Evolutionary conservation across 2,113 vertebrate species (phyloP).

Genomic region (Dromiciops gliroides): DNA sequence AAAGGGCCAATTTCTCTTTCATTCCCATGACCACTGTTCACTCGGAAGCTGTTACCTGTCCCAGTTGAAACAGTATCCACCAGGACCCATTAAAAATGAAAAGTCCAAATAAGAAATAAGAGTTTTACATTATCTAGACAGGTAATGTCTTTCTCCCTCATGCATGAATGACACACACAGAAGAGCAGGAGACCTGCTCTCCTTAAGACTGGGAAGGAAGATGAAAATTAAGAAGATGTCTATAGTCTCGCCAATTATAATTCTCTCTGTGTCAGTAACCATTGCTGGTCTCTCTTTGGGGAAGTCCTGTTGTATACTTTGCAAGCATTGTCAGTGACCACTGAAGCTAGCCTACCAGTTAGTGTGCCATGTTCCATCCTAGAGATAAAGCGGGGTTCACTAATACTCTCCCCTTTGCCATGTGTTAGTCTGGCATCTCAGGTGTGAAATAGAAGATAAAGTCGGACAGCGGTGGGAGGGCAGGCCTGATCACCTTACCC

Average conservation of each 20-base stretch:
- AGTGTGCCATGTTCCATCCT: slow-evolving; percentile 22
- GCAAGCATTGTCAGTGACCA: slow-evolving; percentile 7
- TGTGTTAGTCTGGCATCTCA: slow-evolving; percentile 50
- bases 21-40: neutral
- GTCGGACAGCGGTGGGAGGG: neutral
- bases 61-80: neutral
- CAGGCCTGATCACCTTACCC: slow-evolving; percentile 49
- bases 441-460: slow-evolving; percentile 60
- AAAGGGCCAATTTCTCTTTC: neutral
- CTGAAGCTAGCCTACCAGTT: slow-evolving; percentile 23
- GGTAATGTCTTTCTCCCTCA: slow-evolving; percentile 30
- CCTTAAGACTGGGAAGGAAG: neutral
- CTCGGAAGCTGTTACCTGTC: neutral
- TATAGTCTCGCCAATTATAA: neutral
- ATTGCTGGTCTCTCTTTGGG: slow-evolving; percentile 35
- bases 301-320: neutral
- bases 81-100: neutral
- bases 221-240: neutral
- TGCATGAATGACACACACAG: slow-evolving; percentile 6
- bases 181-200: slow-evolving; percentile 28
- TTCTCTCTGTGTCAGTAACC: neutral
- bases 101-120: neutral
- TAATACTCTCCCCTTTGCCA: slow-evolving; percentile 50
- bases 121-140: neutral
- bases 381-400: slow-evolving; percentile 48